Conservation (phyloP, 2,113 vertebrate genomes). For the Suricata suricatta region DNA sequence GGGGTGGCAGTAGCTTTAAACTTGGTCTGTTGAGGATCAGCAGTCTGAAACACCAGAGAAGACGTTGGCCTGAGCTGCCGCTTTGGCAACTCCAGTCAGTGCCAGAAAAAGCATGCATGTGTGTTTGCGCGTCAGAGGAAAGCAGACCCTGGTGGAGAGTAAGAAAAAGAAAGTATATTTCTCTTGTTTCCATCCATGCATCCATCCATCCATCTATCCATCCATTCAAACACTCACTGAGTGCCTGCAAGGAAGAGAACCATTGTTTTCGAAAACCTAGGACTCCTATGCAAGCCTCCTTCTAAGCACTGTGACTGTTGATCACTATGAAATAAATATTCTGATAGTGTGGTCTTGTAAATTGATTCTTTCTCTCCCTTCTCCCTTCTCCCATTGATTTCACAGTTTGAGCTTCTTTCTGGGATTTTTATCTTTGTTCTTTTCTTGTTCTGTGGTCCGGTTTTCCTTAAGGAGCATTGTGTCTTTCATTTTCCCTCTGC, state of each 20-base stretch:
- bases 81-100: constrained; percentile 30
- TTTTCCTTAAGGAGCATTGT: constrained; percentile 28
- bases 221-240: constrained; percentile 53
- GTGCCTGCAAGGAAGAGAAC: constrained; percentile 18
- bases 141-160: constrained; percentile 32
- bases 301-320: background rate
- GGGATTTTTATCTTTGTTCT: constrained; percentile 6
- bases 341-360: background rate
- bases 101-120: background rate
- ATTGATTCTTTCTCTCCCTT: constrained; percentile 17
- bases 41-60: constrained; percentile 27
- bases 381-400: background rate
- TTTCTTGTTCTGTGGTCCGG: background rate
- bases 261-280: constrained; percentile 28
- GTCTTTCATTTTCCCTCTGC: constrained; percentile 15
- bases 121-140: background rate
- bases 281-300: background rate
- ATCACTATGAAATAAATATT: constrained; percentile 54
- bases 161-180: constrained; percentile 45
- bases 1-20: constrained; percentile 41
- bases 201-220: background rate
- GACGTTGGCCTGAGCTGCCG: background rate
- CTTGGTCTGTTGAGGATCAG: background rate
- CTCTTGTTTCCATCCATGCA: constrained; percentile 1
- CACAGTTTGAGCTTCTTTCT: constrained; percentile 50